Evolutionary conservation across 2,797 vertebrate genomes (phyloP).

Genomic region (Echeneis naucrates): DNA sequence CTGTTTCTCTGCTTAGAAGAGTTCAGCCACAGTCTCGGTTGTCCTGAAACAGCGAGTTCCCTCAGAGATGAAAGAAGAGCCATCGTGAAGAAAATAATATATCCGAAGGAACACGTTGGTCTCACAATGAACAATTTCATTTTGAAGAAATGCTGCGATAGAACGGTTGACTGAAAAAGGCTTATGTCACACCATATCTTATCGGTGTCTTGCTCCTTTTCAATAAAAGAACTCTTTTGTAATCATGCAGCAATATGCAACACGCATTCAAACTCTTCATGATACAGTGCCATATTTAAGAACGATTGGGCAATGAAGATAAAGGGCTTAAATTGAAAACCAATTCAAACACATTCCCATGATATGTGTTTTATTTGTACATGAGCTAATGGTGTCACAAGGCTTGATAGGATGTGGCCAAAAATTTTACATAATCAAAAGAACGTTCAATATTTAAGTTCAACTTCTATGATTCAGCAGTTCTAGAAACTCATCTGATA

Average conservation of each 20-base stretch:
- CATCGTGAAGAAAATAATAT: background rate
- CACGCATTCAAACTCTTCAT: background rate
- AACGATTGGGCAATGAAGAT: constrained; percentile 10
- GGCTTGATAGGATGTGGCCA: background rate
- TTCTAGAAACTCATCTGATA: background rate
- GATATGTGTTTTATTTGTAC: background rate
- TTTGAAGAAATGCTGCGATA: background rate
- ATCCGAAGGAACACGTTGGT: background rate
- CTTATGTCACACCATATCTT: background rate
- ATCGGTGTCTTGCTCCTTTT: constrained; percentile 14
- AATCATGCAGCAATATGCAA: background rate
- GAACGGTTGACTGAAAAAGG: background rate
- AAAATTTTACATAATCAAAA: background rate
- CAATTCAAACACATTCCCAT: background rate
- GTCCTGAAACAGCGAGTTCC: background rate
- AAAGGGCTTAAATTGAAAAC: background rate
- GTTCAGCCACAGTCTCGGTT: background rate
- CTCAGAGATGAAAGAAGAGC: background rate
- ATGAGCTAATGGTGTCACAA: background rate
- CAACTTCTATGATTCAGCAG: background rate
- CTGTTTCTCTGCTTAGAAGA: background rate
- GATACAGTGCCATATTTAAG: background rate
- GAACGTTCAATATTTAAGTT: background rate
- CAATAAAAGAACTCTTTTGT: background rate
- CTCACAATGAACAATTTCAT: background rate